A percentile compares a stretch with the other conserved stretches of the same genome.
These are phyloP conservation scores for Eueides isabella DNA, from an alignment of 1,140 invertebrate genomes.

Conservation along the genomic window DNA sequence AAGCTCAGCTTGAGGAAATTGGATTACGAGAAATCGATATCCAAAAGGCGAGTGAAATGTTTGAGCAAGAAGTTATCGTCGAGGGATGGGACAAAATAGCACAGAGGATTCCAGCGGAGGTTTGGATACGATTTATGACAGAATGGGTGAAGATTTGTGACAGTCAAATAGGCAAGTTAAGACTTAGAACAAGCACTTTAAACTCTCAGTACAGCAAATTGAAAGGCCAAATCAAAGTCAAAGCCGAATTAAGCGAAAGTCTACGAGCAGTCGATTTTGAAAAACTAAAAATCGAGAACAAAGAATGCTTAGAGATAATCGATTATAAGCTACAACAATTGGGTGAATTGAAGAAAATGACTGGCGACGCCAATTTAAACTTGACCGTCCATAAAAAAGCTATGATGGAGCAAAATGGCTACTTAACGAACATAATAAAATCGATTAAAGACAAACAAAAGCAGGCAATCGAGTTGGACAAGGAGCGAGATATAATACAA, in stretches of 20 bases:
- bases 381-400: constrained; percentile 78
- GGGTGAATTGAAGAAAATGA: constrained; percentile 78
- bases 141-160: constrained; percentile 79
- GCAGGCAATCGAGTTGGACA: constrained; percentile 49
- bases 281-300: constrained; percentile 82
- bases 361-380: constrained; percentile 77
- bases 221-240: constrained; percentile 74
- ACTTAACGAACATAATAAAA: constrained; percentile 61
- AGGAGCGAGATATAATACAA: constrained; percentile 59
- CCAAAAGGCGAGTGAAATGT: constrained; percentile 61
- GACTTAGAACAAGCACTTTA: constrained; percentile 78
- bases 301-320: constrained; percentile 71
- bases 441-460: constrained; percentile 58
- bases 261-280: constrained; percentile 82
- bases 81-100: constrained; percentile 77
- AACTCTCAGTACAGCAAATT: constrained; percentile 78
- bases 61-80: constrained; percentile 72
- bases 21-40: constrained; percentile 71
- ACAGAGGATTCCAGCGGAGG: constrained; percentile 81
- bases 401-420: constrained; percentile 69
- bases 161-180: constrained; percentile 76
- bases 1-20: constrained; percentile 80
- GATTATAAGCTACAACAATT: constrained; percentile 75
- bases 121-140: constrained; percentile 81
- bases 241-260: constrained; percentile 77